These are phyloP conservation scores for Prionchulus punctatus DNA, from an alignment of 2,888 invertebrate genomes.

Conservation along the genomic window DNA sequence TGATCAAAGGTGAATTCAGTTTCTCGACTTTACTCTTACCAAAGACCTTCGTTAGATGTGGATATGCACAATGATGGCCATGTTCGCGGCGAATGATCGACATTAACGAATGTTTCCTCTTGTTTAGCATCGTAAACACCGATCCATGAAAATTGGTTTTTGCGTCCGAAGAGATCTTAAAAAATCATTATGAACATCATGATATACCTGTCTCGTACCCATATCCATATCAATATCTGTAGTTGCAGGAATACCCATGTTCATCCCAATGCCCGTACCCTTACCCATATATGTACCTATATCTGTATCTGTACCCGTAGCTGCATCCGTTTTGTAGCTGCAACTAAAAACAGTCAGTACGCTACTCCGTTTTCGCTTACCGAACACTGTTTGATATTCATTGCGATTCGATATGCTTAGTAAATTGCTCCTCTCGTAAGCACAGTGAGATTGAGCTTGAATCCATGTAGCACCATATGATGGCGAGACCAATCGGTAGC, in stretches of 20 bases:
- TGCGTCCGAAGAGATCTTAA: not conserved
- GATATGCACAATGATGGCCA: not conserved
- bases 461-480: not conserved
- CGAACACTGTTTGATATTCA: not conserved
- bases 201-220: no score
- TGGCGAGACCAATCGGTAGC: not conserved
- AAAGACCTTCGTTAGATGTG: no score
- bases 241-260: no score
- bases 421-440: not conserved
- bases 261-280: no score
- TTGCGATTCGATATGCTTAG: not conserved
- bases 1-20: no score
- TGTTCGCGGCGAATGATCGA: not conserved
- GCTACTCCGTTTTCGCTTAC: not conserved
- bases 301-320: no score
- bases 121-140: constrained; percentile 1
- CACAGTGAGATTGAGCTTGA: constrained; percentile 6
- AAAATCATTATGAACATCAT: no score
- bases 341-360: not conserved
- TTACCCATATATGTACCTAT: no score
- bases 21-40: no score
- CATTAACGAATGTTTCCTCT: constrained; percentile 1
- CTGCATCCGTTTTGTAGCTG: no score
- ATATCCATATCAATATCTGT: no score
- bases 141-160: constrained; percentile 1